These are phyloP conservation scores for Drosophila kuntzei DNA, from an alignment of 2,888 invertebrate genomes.

Conservation along the genomic window DNA sequence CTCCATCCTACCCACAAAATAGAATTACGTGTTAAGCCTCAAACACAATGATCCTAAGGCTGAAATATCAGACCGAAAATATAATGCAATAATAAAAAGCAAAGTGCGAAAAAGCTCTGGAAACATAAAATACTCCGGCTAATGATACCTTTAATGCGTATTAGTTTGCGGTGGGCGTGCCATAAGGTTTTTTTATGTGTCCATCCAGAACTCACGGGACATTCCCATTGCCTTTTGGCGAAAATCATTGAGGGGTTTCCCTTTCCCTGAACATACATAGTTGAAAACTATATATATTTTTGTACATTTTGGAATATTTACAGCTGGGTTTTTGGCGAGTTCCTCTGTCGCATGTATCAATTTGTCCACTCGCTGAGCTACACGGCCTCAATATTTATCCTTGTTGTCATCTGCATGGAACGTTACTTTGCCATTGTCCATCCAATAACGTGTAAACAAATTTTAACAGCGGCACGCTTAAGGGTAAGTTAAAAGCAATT, in stretches of 20 bases:
- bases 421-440: conserved; percentile 94
- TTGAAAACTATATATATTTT: conserved; percentile 17
- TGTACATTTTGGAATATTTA: conserved; percentile 24
- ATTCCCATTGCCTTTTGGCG: not conserved
- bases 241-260: not conserved
- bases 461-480: conserved; percentile 91
- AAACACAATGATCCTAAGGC: conserved; percentile 46
- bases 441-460: conserved; percentile 93
- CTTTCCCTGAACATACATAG: conserved; percentile 5
- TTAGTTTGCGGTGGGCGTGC: conserved; percentile 57
- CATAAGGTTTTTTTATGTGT: conserved; percentile 56
- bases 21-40: conserved; percentile 60
- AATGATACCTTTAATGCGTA: conserved; percentile 64
- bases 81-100: conserved; percentile 38
- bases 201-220: conserved; percentile 3
- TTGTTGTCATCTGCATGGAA: conserved; percentile 95
- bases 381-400: conserved; percentile 95
- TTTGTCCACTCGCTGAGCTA: conserved; percentile 95
- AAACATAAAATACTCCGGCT: conserved; percentile 47
- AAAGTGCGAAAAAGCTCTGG: conserved; percentile 43
- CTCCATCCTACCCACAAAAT: conserved; percentile 21
- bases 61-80: conserved; percentile 40
- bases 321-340: conserved; percentile 93
- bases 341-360: conserved; percentile 96
- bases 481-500: conserved; percentile 87